Conservation (phyloP, 92 coral and sea anemone genomes). For the Epizoanthus scotinus region DNA sequence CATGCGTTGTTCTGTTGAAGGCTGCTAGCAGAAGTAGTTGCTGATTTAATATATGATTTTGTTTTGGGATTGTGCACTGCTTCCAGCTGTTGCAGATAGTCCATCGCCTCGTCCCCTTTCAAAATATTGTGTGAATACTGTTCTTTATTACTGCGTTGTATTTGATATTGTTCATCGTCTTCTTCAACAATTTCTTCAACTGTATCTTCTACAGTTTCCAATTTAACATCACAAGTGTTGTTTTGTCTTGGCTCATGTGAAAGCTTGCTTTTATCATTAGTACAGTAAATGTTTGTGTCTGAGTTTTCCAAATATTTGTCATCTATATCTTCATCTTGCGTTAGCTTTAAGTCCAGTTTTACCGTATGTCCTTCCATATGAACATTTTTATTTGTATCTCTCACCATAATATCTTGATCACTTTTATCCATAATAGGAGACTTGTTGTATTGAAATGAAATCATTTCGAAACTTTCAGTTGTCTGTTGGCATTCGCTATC, state of each 20-base stretch:
- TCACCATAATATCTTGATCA: not conserved
- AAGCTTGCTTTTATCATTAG: not conserved
- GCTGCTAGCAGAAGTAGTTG: not conserved
- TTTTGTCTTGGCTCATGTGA: not conserved
- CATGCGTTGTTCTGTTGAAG: not conserved
- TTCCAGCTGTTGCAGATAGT: not conserved
- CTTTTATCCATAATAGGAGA: not conserved
- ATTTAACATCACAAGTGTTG: not conserved
- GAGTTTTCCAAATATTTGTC: no score
- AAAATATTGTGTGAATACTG: not conserved
- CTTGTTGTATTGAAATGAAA: not conserved
- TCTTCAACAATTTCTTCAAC: not conserved
- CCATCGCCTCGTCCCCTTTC: not conserved
- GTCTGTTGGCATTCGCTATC: not conserved
- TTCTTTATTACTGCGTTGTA: not conserved
- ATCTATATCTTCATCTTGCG: not conserved
- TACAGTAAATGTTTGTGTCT: not conserved
- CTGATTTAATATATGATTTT: not conserved
- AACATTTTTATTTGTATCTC: not conserved
- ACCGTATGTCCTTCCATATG: not conserved
- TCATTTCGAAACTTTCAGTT: not conserved
- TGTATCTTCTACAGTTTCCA: constrained; percentile 3
- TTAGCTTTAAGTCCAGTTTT: not conserved
- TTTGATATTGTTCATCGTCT: not conserved
- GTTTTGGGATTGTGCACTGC: not conserved